A percentile compares a stretch with the other conserved stretches of the same genome.
Evolutionary conservation across 2,888 invertebrate genomes (phyloP).

Genomic region (Notodonta dromedarius): DNA sequence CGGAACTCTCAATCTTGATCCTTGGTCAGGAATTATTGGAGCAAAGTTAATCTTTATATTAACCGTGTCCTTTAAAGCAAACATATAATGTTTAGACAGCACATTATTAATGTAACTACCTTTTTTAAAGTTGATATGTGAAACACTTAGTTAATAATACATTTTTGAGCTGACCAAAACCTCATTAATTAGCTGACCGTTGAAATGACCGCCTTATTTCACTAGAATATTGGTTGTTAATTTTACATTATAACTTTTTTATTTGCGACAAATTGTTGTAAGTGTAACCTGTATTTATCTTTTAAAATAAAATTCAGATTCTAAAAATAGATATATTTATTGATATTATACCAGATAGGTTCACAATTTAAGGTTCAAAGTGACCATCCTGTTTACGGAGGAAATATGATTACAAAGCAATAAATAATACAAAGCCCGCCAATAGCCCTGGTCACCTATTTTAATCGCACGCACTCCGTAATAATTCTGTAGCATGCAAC

Average conservation of each 20-base stretch:
- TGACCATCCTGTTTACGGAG: too few relatives aligned
- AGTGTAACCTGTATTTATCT: constrained; percentile 3
- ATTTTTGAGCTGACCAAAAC: too few relatives aligned
- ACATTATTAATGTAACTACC: too few relatives aligned
- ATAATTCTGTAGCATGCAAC: constrained; percentile 25
- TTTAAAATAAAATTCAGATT: not conserved
- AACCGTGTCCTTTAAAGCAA: not conserved
- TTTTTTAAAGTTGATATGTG: not conserved
- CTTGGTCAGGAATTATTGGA: constrained; percentile 71
- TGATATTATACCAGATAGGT: too few relatives aligned
- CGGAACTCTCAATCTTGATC: constrained; percentile 79
- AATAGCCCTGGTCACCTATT: not conserved
- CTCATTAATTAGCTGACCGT: too few relatives aligned
- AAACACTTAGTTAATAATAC: too few relatives aligned
- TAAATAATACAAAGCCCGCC: not conserved
- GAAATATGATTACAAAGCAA: not conserved
- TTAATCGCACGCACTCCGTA: constrained; percentile 40
- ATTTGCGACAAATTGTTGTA: constrained; percentile 7
- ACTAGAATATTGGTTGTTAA: not conserved
- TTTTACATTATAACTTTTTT: not conserved
- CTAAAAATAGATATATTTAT: constrained; percentile 4
- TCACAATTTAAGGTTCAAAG: too few relatives aligned
- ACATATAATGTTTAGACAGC: not conserved
- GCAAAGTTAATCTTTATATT: constrained; percentile 57
- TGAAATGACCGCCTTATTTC: not conserved